Conservation (phyloP, 2,797 vertebrate species). For the Sebastes trivittatus region DNA sequence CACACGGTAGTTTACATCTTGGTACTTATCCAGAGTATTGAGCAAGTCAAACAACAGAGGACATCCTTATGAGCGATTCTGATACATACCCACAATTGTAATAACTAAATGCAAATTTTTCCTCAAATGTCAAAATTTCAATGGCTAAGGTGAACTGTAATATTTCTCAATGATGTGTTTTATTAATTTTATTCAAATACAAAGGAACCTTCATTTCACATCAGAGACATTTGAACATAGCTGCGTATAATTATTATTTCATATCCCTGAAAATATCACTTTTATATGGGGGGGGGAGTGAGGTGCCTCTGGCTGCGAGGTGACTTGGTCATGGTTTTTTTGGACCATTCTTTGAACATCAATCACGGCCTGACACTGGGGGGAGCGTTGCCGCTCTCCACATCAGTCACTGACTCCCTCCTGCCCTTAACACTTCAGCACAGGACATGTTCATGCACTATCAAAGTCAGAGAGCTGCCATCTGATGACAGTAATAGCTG, state of each 20-base stretch:
- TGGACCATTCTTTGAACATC: slow-evolving; percentile 75
- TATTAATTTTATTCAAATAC: slow-evolving; percentile 42
- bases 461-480: slow-evolving; percentile 72
- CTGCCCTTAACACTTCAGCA: slow-evolving; percentile 60
- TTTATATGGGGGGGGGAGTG: slow-evolving; percentile 18
- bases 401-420: slow-evolving; percentile 73
- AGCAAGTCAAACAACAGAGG: neutral
- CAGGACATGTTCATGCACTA: slow-evolving; percentile 70
- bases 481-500: slow-evolving; percentile 52
- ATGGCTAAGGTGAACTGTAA: slow-evolving; percentile 18
- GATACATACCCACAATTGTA: neutral
- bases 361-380: slow-evolving; percentile 69
- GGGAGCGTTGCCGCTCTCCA: slow-evolving; percentile 49
- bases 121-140: slow-evolving; percentile 42
- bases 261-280: slow-evolving; percentile 52
- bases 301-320: slow-evolving; percentile 56
- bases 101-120: slow-evolving; percentile 17
- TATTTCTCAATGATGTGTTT: slow-evolving; percentile 25
- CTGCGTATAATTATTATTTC: slow-evolving; percentile 27
- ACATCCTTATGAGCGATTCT: neutral
- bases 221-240: slow-evolving; percentile 6
- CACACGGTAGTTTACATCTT: neutral
- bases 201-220: slow-evolving; percentile 34
- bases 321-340: slow-evolving; percentile 62
- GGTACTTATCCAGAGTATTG: neutral